Base-by-base conservation (phyloP, 2,797 vertebrate species). In the Enteromius argenteus region DNA sequence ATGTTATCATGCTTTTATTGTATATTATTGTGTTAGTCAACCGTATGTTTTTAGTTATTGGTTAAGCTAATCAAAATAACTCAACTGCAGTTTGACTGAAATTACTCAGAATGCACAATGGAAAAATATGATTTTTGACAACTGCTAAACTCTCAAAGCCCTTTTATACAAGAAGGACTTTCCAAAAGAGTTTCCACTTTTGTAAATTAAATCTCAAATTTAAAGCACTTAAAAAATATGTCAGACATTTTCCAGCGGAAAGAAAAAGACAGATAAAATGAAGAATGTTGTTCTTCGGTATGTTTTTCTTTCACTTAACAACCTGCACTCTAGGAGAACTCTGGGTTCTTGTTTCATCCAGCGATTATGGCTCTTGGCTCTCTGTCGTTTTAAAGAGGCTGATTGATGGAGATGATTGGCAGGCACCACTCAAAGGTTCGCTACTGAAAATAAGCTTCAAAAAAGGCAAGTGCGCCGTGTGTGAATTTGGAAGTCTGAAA, bases 361-460 rank as follows among this genome's bases (percentile, higher is more conserved):
- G 32, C 46, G 39, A 84, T 84, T 86, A 86, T 73, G 68, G 71
- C 80, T 79, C 82, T 78, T 66, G 58, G 83, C 85, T 67, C 5
- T 68, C 74, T 46, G 30, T 62, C 17, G 1, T 80, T 84, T 81
- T 67, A 69, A 84, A 83, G 32, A 37, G 49, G 10, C 30, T 51
- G 37, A 68, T 46, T 75, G 84, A 89, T 84, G 37, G 79, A 85
- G 27, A 75, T 85, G 87, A 88, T 79, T 86, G 87, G 78, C 85
- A 84, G 79, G 42, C 60, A 78, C 42, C 49, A 39, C 72, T 46
- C 75, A 77, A 84, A 81, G 32, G 35, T 80, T 73, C 81, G 85
- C 35, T 9, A 68, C 64, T 58, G 44, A 83, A 80, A 74, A 79
- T 58, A 79, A 69, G 60, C 68, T 80, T 35, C 53, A 58, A 88